Conservation (phyloP, 2,888 invertebrate species). For the Drosophila atroscutellata region DNA sequence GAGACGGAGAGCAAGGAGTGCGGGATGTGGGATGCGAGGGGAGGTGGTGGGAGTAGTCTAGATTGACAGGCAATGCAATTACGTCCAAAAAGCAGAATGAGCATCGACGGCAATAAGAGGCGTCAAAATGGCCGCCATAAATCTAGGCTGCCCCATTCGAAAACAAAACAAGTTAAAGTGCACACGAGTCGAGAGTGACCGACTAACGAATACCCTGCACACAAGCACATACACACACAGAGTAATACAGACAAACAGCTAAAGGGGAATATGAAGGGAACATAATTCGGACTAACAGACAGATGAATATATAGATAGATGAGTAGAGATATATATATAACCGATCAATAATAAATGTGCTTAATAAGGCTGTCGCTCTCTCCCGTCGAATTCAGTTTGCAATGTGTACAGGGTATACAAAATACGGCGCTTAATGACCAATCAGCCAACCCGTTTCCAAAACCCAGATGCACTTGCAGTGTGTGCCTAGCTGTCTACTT, state of each 20-base stretch:
- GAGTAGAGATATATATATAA: neutral
- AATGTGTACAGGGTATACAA: conserved; percentile 4
- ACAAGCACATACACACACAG: too few relatives aligned
- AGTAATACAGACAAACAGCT: neutral
- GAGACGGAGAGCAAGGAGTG: neutral
- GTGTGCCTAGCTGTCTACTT: conserved; percentile 65
- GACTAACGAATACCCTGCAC: neutral
- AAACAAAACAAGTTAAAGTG: conserved; percentile 34
- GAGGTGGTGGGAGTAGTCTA: conserved; percentile 19
- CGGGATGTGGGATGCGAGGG: neutral
- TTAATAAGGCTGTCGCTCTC: too few relatives aligned
- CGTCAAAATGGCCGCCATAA: conserved; percentile 77
- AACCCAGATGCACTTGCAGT: neutral
- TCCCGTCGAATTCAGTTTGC: neutral
- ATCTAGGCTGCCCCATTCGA: conserved; percentile 47
- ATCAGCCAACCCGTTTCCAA: conserved; percentile 2
- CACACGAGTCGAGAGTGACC: neutral
- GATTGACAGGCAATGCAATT: conserved; percentile 80
- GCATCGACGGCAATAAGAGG: conserved; percentile 38
- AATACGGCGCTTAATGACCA: conserved; percentile 66
- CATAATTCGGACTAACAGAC: neutral
- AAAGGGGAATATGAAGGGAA: too few relatives aligned
- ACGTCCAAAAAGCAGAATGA: conserved; percentile 50
- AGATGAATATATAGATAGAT: neutral
- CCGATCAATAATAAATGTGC: neutral